Base-by-base conservation (phyloP, 2,888 invertebrate species). In the Acronicta leporina region DNA sequence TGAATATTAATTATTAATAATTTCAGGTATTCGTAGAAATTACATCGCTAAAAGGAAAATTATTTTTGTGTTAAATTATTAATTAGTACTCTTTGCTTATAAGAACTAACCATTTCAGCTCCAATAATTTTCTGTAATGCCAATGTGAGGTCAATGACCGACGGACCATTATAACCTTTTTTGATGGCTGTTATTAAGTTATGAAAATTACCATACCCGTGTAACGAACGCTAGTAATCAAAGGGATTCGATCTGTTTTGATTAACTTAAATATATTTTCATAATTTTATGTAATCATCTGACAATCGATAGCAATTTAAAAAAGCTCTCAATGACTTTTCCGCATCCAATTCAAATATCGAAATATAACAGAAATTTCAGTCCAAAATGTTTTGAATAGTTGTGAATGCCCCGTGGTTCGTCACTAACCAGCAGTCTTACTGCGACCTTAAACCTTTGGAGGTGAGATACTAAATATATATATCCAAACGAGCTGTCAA, bases 181-280 rank as follows among this genome's bases (percentile, higher is more conserved):
- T 67, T 60, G 27, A 68, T 54, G 27, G 59, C 59, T 43, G 54
- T 71, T 68, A 71, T 63, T 56, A 73, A 68, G 58, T 68, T 73
- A 71, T 68, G 59, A 68, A 69, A 59, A 63, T 73, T 68, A 47
- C 71, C 56, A 30, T 45, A 25, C 62, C 44, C 44, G 57, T 55
- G 56, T 68, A 71, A 71, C 73, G 63, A 71, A 53, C 10, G 11
- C 41, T 41, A 38, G 53, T 59, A 68, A 48, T 67, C 47, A 67
- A 70, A 56, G 56, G 40, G 38, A 16, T 14, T 30, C 43, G 43
- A 33, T 44, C 25, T 20, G 40, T 44, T 25, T 56, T 30, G 41
- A 59, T 33, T 20, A 10, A 10, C 2, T 33, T 33, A 33, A 2
- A 33, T 13, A 13, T 13, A 35, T 35, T 35, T 35, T 35, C 11